Conservation (phyloP, 2,797 vertebrate species). For the Taeniopygia guttata region DNA sequence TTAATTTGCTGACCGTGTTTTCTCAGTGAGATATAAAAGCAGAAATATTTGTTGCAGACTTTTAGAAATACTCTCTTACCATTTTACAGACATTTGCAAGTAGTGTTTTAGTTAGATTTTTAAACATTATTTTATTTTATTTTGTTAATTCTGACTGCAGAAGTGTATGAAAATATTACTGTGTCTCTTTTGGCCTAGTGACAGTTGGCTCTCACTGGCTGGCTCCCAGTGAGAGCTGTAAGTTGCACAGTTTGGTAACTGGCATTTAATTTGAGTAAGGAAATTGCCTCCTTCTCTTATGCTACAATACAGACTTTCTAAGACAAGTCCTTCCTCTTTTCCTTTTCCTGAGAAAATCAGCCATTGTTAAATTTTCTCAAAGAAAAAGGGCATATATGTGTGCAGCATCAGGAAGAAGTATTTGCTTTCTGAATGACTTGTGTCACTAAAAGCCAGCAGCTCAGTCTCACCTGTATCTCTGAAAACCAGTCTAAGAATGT, state of each 20-base stretch:
- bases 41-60: not conserved
- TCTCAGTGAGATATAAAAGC: not conserved
- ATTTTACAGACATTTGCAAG: not conserved
- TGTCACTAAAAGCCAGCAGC: not conserved
- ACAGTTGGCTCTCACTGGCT: constrained; percentile 24
- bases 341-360: not conserved
- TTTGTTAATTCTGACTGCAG: not conserved
- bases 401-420: not conserved
- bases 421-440: not conserved
- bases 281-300: constrained; percentile 22
- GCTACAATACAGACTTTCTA: constrained; percentile 9
- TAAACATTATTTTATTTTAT: not conserved
- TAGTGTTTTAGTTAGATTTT: not conserved
- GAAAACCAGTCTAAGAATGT: not conserved
- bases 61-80: not conserved
- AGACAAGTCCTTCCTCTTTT: constrained; percentile 17
- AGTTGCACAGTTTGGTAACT: constrained; percentile 49
- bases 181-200: not conserved
- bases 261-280: constrained; percentile 33
- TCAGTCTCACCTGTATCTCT: not conserved
- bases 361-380: not conserved
- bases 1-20: not conserved
- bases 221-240: not conserved
- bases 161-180: not conserved
- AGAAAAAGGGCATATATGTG: not conserved